Conservation (phyloP, 1,140 invertebrate species). For the Heliconius melpomene region DNA sequence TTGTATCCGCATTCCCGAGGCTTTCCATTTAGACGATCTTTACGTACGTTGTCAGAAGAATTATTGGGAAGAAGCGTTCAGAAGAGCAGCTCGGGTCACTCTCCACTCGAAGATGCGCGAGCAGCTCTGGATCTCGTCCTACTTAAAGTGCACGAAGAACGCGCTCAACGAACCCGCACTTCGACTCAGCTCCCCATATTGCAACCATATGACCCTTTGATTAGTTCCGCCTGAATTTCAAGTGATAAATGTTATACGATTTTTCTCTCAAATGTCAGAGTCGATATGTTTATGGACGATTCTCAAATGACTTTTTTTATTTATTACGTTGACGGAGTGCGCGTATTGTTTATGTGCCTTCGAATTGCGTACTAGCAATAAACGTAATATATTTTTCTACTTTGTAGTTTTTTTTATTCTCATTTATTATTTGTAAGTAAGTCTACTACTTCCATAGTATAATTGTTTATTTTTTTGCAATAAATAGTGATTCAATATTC, state of each 20-base stretch:
- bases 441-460: neutral
- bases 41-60: constrained; percentile 87
- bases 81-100: constrained; percentile 88
- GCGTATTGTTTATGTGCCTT: constrained; percentile 79
- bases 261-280: constrained; percentile 53
- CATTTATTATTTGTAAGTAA: constrained; percentile 16
- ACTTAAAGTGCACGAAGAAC: constrained; percentile 85
- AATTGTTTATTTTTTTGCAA: neutral
- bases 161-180: constrained; percentile 48
- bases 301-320: constrained; percentile 52
- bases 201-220: constrained; percentile 71
- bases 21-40: constrained; percentile 88
- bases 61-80: constrained; percentile 91
- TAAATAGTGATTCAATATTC: neutral
- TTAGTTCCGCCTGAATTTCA: constrained; percentile 70
- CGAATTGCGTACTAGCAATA: constrained; percentile 77
- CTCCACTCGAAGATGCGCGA: constrained; percentile 93
- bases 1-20: constrained; percentile 91
- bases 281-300: constrained; percentile 56
- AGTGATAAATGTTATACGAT: constrained; percentile 57
- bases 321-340: constrained; percentile 77
- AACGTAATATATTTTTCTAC: constrained; percentile 76
- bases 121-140: constrained; percentile 92
- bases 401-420: constrained; percentile 57
- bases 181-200: constrained; percentile 56